Conservation (phyloP, 2,113 vertebrate species). For the Coreoperca whiteheadi region DNA sequence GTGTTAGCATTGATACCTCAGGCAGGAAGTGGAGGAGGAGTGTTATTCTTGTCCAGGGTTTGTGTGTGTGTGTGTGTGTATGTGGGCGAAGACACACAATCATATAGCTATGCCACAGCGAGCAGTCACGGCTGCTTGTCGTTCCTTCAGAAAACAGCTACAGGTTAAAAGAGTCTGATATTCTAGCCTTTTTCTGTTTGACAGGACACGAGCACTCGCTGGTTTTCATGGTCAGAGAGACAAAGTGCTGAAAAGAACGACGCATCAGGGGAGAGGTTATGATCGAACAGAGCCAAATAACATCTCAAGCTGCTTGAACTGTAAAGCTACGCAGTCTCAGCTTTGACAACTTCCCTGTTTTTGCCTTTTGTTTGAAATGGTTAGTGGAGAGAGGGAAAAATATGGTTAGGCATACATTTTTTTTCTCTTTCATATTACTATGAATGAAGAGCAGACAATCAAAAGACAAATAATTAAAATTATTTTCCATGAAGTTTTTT, state of each 20-base stretch:
- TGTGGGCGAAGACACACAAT: constrained; percentile 53
- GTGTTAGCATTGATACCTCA: constrained; percentile 36
- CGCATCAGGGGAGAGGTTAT: not conserved
- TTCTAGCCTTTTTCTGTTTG: constrained; percentile 33
- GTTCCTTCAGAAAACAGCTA: constrained; percentile 57
- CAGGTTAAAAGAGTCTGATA: constrained; percentile 45
- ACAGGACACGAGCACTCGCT: not conserved
- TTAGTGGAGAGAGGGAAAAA: not conserved
- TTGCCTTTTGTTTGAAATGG: not conserved
- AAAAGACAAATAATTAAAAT: not conserved
- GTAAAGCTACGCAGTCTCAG: constrained; percentile 9
- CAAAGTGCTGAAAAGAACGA: constrained; percentile 19
- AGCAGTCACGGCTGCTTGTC: constrained; percentile 51
- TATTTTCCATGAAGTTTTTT: too few species aligned
- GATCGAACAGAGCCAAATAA: not conserved
- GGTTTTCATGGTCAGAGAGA: constrained; percentile 7
- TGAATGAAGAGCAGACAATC: not conserved
- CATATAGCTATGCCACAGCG: constrained; percentile 61
- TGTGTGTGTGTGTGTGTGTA: constrained; percentile 29
- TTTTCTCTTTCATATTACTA: not conserved
- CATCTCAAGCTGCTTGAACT: not conserved
- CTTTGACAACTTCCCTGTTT: not conserved
- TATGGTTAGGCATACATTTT: not conserved
- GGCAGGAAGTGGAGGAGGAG: constrained; percentile 51
- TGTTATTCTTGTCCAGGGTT: constrained; percentile 57